A percentile compares a stretch with the other conserved stretches of the same genome.
phyloP scores from a whole-genome alignment of 2,113 vertebrate species.

The western clawed frog (Xenopus tropicalis) region DNA sequence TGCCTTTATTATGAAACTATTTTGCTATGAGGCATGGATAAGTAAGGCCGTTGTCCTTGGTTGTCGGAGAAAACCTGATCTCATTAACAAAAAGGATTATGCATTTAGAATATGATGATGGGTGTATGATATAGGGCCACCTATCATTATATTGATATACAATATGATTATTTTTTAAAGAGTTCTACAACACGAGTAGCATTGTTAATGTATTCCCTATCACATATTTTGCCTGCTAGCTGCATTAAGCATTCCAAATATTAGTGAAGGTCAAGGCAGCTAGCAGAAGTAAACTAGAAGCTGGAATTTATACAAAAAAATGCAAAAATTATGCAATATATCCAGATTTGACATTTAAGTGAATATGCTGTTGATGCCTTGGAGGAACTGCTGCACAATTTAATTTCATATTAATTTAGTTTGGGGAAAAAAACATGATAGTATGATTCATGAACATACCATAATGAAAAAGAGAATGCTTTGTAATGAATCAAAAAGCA shows the following conservation, averaged over 20 bases:
- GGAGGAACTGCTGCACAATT: conserved; percentile 41
- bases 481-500: conserved; percentile 43
- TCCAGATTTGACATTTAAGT: conserved; percentile 45
- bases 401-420: conserved; percentile 46
- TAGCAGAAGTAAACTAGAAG: conserved; percentile 17
- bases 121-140: too few species aligned
- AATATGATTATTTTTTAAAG: conserved; percentile 8
- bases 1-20: neutral
- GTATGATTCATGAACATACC: conserved; percentile 31
- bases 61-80: neutral
- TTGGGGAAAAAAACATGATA: conserved; percentile 23
- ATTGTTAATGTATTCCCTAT: conserved; percentile 3
- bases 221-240: conserved; percentile 11
- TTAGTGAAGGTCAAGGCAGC: conserved; percentile 33
- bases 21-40: neutral
- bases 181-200: neutral
- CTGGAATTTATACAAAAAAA: conserved; percentile 39
- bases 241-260: conserved; percentile 35
- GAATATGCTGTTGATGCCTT: conserved; percentile 37
- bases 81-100: neutral
- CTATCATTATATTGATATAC: too few species aligned
- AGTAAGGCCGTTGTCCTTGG: neutral
- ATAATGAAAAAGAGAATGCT: conserved; percentile 37
- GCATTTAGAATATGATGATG: too few species aligned
- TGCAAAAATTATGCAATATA: conserved; percentile 44